These are phyloP conservation scores for Spodoptera litura DNA, from an alignment of 1,140 invertebrate species.

Conservation along the genomic window DNA sequence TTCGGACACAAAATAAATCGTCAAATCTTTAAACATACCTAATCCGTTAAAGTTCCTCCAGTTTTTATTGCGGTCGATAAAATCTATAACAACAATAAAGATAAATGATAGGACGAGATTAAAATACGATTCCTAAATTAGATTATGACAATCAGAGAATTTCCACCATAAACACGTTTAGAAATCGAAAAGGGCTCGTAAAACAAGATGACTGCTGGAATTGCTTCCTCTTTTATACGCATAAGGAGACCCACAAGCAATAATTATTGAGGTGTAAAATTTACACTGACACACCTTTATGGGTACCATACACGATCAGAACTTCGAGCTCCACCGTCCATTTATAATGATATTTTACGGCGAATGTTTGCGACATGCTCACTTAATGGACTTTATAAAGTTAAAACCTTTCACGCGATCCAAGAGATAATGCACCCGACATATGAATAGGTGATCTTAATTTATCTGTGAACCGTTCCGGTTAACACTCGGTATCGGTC, in stretches of 20 bases:
- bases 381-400: constrained; percentile 76
- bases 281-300: constrained; percentile 74
- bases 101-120: constrained; percentile 7
- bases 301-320: constrained; percentile 51
- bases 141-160: constrained; percentile 61
- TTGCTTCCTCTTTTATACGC: constrained; percentile 66
- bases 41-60: neutral
- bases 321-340: constrained; percentile 52
- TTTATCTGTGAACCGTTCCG: constrained; percentile 75
- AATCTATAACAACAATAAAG: constrained; percentile 32
- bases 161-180: constrained; percentile 69
- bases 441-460: constrained; percentile 84
- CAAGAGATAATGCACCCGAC: constrained; percentile 71
- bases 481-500: constrained; percentile 73
- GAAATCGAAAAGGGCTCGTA: constrained; percentile 69
- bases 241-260: constrained; percentile 54
- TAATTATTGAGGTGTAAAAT: constrained; percentile 77
- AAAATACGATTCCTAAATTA: constrained; percentile 47
- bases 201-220: constrained; percentile 66
- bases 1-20: neutral
- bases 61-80: constrained; percentile 17
- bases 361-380: constrained; percentile 68
- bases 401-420: constrained; percentile 77
- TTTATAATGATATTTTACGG: constrained; percentile 69
- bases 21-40: neutral